A percentile compares a stretch with the other conserved stretches of the same genome.
Evolutionary conservation across 2,797 vertebrate genomes (phyloP).

Genomic region (Anableps anableps): DNA sequence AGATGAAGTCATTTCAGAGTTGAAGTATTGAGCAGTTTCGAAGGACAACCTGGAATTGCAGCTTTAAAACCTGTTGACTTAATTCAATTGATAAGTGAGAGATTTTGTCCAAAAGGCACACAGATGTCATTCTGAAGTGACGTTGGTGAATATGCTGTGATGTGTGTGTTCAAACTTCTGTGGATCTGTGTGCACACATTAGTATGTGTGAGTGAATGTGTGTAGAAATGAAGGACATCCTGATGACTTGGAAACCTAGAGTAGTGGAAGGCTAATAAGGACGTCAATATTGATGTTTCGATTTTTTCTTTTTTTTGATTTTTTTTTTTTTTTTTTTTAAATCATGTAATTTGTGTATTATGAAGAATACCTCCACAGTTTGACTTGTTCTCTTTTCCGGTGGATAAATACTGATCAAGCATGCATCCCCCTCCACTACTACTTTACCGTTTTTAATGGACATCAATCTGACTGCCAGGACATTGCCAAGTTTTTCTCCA

Average conservation of each 20-base stretch:
- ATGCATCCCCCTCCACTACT: constrained; percentile 32
- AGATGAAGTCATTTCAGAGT: constrained; percentile 12
- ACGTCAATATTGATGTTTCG: constrained; percentile 42
- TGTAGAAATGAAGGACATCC: constrained; percentile 71
- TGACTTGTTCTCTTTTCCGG: constrained; percentile 61
- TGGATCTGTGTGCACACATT: constrained; percentile 37
- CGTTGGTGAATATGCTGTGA: constrained; percentile 40
- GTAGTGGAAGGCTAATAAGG: constrained; percentile 61
- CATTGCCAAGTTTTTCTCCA: constrained; percentile 61
- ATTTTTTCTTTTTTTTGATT: no score
- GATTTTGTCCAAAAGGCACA: constrained; percentile 60
- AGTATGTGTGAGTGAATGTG: constrained; percentile 24
- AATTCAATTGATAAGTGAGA: constrained; percentile 29
- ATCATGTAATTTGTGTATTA: constrained; percentile 45
- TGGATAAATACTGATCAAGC: constrained; percentile 66
- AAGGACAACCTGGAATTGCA: constrained; percentile 15
- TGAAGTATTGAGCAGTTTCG: neutral
- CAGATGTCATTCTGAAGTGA: constrained; percentile 64
- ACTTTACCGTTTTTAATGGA: constrained; percentile 64
- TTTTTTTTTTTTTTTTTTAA: constrained; percentile 18
- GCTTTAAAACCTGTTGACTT: constrained; percentile 43
- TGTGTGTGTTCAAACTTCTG: constrained; percentile 53
- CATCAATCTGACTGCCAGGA: constrained; percentile 68
- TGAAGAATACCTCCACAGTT: constrained; percentile 79
- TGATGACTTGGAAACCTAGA: constrained; percentile 61